Evolutionary conservation across 2,797 vertebrate species (phyloP), one percentile per base, ranked within the genome.

Genomic region (Knipowitschia caucasica): DNA sequence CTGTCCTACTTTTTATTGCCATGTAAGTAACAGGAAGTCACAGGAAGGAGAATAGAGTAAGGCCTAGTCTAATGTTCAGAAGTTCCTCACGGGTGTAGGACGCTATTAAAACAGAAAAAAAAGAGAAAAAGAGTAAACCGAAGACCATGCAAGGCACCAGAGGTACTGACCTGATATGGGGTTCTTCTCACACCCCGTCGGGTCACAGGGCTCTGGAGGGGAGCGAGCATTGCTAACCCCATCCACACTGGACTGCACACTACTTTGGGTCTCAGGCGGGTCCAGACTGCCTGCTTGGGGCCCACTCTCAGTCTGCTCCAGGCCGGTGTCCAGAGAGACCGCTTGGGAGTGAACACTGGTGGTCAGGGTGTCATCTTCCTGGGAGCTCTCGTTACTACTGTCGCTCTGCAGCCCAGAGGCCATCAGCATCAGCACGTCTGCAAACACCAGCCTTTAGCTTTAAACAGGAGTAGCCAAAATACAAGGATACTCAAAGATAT

Each of bases 401-500:
- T 78, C 86, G 12, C 75, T 82, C 47, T 91, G 91, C 62, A 91
- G 62, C 4, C 84, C 87, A 0, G 83, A 87, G 0, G 84, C 66
- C 85, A 91, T 88, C 73, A 99, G 62, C 81, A 86, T 90, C 62
- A 92, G 89, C 23, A 96, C 83, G 69, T 98, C 96, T 99, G 62
- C 47, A 35, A 33, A 49, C 9, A 49, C 23, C 5, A 23, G 18
- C 18, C n/a, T 39, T 39, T 39, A 23, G 11, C 6, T 30, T 10
- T n/a, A n/a, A 47, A 3, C 11, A 34, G 1, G 17, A n/a, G n/a
- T n/a, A n/a, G n/a, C n/a, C n/a, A n/a, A n/a, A n/a, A 4, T 15
- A 44, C 26, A 5, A 26, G 14, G 14, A 18, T 12, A 12, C 4
- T 2, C 4, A 4, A 3, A 17, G n/a, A 25, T 15, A 45, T 12